Evolutionary conservation across 2,113 vertebrate genomes (phyloP).

Genomic region (Neogobius melanostomus): DNA sequence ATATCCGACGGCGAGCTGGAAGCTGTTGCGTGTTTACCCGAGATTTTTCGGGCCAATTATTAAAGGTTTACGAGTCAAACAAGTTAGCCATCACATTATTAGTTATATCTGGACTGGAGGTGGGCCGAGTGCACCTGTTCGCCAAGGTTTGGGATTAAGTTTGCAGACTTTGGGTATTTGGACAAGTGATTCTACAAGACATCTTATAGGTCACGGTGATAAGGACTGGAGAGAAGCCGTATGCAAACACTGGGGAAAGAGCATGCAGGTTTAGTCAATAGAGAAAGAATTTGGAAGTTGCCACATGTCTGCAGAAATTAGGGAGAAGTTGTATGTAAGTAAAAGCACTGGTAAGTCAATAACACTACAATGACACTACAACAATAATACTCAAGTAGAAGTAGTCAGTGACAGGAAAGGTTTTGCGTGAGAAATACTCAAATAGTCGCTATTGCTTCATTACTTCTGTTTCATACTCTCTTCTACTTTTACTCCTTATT

Average conservation of each 20-base stretch:
- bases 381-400: not conserved
- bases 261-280: conserved; percentile 28
- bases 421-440: conserved; percentile 9
- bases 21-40: conserved; percentile 39
- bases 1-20: conserved; percentile 33
- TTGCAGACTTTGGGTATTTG: not conserved
- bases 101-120: not conserved
- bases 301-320: conserved; percentile 10
- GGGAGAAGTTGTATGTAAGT: no score
- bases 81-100: conserved; percentile 21
- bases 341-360: not conserved
- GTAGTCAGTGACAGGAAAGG: not conserved
- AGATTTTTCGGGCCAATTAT: conserved; percentile 14
- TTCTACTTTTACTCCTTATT: no score
- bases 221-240: conserved; percentile 8
- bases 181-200: conserved; percentile 5
- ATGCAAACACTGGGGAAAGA: conserved; percentile 25
- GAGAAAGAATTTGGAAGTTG: conserved; percentile 38
- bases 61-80: conserved; percentile 26
- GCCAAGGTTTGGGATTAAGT: not conserved
- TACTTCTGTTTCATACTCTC: not conserved
- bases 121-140: not conserved
- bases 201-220: conserved; percentile 32
- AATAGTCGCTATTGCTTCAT: not conserved
- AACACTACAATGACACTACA: not conserved